Evolutionary conservation across 2,888 invertebrate species (phyloP), one percentile per base, ranked within the genome.

Genomic region (Hydrotaea cyrtoneurina): DNA sequence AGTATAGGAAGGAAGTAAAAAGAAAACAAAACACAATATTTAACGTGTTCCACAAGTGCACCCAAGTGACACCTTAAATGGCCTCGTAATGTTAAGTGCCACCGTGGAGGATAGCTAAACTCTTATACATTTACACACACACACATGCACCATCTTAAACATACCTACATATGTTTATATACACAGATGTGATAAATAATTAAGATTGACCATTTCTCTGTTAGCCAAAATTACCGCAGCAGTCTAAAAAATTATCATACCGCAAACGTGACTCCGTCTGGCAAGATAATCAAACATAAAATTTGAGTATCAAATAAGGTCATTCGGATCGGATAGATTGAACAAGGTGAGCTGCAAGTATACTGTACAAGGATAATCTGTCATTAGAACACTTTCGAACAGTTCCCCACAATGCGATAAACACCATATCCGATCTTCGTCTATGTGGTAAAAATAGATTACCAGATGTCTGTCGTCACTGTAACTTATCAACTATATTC

Each of bases 21-120:
- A 23, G 13, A 36, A 77, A 69, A 57, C 21, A 78, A 46, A 69
- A 50, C 55, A 72, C 72, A 64, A 81, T 46, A 78, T 81, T 85
- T 73, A 76, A 85, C 76, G 50, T 85, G 76, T 81, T 77, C 84
- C 78, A 85, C 82, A 82, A 85, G 85, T 85, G 82, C 79, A 85
- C 82, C 78, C 84, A 85, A 85, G 81, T 81, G 84, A 82, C 79
- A 85, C 59, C 46, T 81, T 79, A 77, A 85, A 85, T 82, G 79
- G 76, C 82, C 81, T 73, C 73, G 79, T 81, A 85, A 77, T 79
- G 46, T 62, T 79, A 76, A 78, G 62, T 75, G 59, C 66, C n/a
- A 15, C 69, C 46, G 7, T 31, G 23, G 69, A 69, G 69, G 15
- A 69, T 23, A 66, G 43, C 39, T 64, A 66, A 66, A 43, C 62